Evolutionary conservation across 1,140 invertebrate genomes (phyloP), one percentile per base, ranked within the genome.

Genomic region (Wasmannia auropunctata): DNA sequence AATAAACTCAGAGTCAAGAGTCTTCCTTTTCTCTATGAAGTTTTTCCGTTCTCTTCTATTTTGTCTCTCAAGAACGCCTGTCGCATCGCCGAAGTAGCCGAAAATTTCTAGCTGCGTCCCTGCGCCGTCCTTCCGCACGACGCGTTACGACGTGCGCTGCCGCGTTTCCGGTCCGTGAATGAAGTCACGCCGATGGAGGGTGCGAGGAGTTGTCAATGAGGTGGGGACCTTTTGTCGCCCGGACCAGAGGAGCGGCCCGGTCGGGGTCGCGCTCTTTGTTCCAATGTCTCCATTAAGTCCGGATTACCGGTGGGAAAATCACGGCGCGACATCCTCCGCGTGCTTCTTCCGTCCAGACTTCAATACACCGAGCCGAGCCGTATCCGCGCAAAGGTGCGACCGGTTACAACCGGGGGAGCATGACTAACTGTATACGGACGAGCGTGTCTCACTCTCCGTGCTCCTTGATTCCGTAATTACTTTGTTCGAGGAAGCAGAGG

Each of bases 371-470:
- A n/a, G 14, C 62, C 72, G 34, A 28, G 58, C 63, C 65, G 77
- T 54, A 75, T 63, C 58, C 75, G 63, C 31, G 84, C 58, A 75
- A 76, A 86, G 62, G 60, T 84, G 80, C 80, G 56, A 87, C 79
- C 67, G 75, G 85, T 88, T 74, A 87, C 85, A 74, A 43, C 54
- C 65, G 40, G 40, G 60, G 22, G 74, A 90, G 87, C 88, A 85
- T 67, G 85, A 65, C 28, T 90, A 90, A 90, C 88, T 85, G 88
- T 87, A 84, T 25, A 60, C 49, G 3, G 56, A 60, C 34, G 34
- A 70, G 40, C 58, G 10, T 85, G 37, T 77, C 60, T 65, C n/a
- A 11, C 62, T 77, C 60, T 77, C 49, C 49, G 46, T 77, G 40
- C 81, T 74, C 43, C 72, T 76, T 84, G 46, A 54, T 43, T 84